Evolutionary conservation across 2,113 vertebrate species (phyloP).

Genomic region (Ammodytes dubius): DNA sequence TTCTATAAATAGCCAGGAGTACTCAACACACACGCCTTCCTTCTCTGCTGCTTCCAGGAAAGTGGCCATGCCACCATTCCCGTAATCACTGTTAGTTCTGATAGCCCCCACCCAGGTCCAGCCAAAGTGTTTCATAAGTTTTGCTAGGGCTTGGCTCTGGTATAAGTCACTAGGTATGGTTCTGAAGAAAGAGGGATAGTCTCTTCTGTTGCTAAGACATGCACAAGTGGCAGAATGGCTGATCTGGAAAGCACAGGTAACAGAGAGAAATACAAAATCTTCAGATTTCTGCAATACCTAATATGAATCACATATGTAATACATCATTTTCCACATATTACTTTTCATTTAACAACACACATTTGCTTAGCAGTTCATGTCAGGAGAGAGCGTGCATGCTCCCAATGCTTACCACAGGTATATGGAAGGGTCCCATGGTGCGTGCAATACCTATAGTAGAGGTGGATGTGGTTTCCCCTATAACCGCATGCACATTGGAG

Average conservation of each 20-base stretch:
- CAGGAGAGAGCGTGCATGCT: neutral
- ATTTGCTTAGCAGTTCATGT: neutral
- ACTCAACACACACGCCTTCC: conserved; percentile 83
- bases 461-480: conserved; percentile 85
- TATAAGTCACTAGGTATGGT: conserved; percentile 86
- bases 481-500: conserved; percentile 80
- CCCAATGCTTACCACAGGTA: conserved; percentile 82
- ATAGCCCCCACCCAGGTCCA: conserved; percentile 86
- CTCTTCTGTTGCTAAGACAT: conserved; percentile 84
- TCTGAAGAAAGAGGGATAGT: conserved; percentile 85
- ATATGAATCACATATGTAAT: neutral
- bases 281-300: neutral
- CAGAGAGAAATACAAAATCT: neutral
- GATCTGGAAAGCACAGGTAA: conserved; percentile 74
- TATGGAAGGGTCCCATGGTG: conserved; percentile 82
- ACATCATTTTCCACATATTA: neutral
- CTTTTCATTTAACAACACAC: neutral
- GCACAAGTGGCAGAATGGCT: conserved; percentile 87
- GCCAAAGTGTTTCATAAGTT: conserved; percentile 84
- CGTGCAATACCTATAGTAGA: conserved; percentile 84
- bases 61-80: conserved; percentile 82
- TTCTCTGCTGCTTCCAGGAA: conserved; percentile 80
- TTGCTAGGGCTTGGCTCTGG: conserved; percentile 84
- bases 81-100: conserved; percentile 82
- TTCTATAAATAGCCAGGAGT: conserved; percentile 85